Conservation (phyloP, 2,113 vertebrate genomes). For the Arenaria interpres region DNA sequence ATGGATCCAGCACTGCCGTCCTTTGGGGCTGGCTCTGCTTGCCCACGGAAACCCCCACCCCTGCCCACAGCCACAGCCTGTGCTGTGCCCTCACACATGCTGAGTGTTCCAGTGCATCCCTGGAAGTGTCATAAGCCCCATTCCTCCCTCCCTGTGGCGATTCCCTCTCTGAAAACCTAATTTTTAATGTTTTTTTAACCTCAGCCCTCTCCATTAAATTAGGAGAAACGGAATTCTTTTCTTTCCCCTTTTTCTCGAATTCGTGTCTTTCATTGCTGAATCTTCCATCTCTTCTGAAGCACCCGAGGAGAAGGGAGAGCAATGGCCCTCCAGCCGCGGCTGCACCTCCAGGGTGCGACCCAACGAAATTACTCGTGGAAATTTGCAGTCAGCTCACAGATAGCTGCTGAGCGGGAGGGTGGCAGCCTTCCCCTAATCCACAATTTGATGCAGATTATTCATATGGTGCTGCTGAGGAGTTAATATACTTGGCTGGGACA, state of each 20-base stretch:
- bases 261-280: background rate
- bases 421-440: background rate
- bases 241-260: background rate
- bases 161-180: background rate
- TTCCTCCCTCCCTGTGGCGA: background rate
- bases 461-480: slow-evolving; percentile 4
- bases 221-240: background rate
- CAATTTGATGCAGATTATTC: slow-evolving; percentile 38
- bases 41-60: background rate
- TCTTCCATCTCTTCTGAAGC: background rate
- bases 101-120: background rate
- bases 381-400: slow-evolving; percentile 18
- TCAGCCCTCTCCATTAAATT: background rate
- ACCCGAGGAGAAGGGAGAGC: accelerated
- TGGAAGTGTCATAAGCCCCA: accelerated
- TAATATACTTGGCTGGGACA: slow-evolving; percentile 34
- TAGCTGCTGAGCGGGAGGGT: background rate
- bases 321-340: background rate
- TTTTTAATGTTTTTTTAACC: background rate
- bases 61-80: background rate
- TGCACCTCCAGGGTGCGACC: background rate
- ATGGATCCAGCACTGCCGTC: background rate
- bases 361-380: background rate
- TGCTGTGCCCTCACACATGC: background rate
- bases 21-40: background rate